A percentile compares a stretch with the other conserved stretches of the same genome.
Evolutionary conservation across 1,140 invertebrate genomes (phyloP).

Genomic region (Cydia amplana): DNA sequence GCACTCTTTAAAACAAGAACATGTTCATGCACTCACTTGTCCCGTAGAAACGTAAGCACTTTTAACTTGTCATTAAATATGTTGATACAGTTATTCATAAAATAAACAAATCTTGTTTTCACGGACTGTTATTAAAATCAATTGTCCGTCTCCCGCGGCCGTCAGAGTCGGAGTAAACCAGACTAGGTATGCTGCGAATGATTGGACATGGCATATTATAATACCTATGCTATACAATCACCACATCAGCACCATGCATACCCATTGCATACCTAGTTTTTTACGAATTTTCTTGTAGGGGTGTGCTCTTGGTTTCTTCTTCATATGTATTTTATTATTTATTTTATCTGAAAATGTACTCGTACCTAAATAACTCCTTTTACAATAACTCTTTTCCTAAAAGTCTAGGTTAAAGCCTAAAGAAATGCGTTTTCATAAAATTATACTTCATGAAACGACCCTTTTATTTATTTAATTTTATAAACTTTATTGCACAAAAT

Average conservation of each 20-base stretch:
- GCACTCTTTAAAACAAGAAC: not conserved
- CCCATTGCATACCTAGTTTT: too few relatives aligned
- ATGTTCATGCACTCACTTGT: slow-evolving; percentile 13
- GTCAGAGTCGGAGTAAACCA: slow-evolving; percentile 13
- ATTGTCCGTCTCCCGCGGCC: slow-evolving; percentile 20
- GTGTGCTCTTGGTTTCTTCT: not conserved
- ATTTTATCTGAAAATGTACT: too few relatives aligned
- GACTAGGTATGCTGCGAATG: slow-evolving; percentile 27
- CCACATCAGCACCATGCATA: slow-evolving; percentile 12
- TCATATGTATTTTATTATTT: not conserved
- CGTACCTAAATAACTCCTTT: too few relatives aligned
- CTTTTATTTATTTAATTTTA: too few relatives aligned
- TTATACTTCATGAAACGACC: too few relatives aligned
- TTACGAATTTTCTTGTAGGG: not conserved
- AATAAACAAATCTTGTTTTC: not conserved
- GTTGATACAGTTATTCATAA: not conserved
- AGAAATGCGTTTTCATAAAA: too few relatives aligned
- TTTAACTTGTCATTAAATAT: not conserved
- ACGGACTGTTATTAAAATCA: not conserved
- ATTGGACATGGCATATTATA: slow-evolving; percentile 13
- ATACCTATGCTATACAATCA: not conserved
- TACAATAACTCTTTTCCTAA: not conserved
- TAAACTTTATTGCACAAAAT: too few relatives aligned
- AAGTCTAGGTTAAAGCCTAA: too few relatives aligned
- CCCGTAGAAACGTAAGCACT: not conserved